Evolutionary conservation across 2,888 invertebrate genomes (phyloP).

Genomic region (Xylota sylvarum): DNA sequence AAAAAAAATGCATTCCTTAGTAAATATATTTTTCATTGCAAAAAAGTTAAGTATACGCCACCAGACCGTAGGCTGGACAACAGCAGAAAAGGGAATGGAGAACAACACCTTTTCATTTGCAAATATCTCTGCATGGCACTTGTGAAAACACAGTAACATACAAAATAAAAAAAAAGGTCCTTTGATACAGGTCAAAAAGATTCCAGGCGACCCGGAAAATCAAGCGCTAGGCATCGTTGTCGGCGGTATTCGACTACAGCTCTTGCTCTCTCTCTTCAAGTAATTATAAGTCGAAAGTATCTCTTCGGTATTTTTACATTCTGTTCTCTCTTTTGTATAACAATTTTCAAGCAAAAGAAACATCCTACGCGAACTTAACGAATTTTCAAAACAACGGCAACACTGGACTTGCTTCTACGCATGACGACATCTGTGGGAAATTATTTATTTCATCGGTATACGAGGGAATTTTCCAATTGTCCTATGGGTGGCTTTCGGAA

Average conservation of each 20-base stretch:
- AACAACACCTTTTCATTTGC: background rate
- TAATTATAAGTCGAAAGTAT: background rate
- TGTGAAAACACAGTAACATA: background rate
- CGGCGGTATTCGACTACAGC: background rate
- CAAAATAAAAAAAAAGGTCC: background rate
- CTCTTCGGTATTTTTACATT: background rate
- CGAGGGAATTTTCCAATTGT: background rate
- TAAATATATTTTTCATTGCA: background rate
- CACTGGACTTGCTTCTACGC: background rate
- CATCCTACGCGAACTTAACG: conserved; percentile 7
- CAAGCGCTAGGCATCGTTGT: conserved; percentile 21
- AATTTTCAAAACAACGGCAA: background rate
- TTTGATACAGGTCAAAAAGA: conserved; percentile 22
- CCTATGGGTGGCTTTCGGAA: background rate
- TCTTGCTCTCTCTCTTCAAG: background rate
- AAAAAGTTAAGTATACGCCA: background rate
- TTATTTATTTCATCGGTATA: background rate
- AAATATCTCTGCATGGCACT: background rate
- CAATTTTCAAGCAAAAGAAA: background rate
- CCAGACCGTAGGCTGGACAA: background rate
- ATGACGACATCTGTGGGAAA: background rate
- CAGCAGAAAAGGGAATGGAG: background rate
- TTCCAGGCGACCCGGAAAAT: conserved; percentile 25
- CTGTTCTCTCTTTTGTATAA: background rate
- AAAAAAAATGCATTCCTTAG: background rate